Evolutionary conservation across 2,113 vertebrate genomes (phyloP), one percentile per base, ranked within the genome.

Genomic region (Takifugu bimaculatus): DNA sequence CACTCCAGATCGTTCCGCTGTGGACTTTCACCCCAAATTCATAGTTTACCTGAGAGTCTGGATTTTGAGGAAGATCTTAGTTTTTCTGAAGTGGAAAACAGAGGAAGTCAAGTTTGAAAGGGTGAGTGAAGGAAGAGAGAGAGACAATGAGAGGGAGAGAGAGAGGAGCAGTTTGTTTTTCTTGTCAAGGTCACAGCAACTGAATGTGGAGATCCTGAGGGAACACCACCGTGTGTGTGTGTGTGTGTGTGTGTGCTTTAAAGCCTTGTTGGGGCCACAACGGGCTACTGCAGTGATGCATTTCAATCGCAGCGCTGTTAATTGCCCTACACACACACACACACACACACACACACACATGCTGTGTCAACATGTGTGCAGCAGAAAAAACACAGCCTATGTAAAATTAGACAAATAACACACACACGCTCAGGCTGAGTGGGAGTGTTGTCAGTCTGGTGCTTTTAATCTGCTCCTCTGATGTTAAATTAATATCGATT

Each of bases 101-200:
- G 20, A 15, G 20, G 6, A 10, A 26, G 35, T 10, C 5, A 10
- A 5, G 9, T n/a, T 1, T 42, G 32, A 42, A 0, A n/a, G 5
- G 3, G 12, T 15, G 12, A 26, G 12, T 20, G 20, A 20, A 51
- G 32, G 26, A 0, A n/a, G 5, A 6, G 12, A 27, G 12, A 26
- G 7, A 45, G 12, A 45, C 44, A 45, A 13, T 54, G 20, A 69
- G 57, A 39, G 0, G 20, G 52, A 49, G 6, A 51, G 48, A 75
- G 32, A 57, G 28, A 59, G 54, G 28, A 60, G 55, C 45, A 65
- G 51, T 69, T 77, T 64, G 70, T 77, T 84, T 75, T 75, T 79
- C 78, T 81, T 45, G 65, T 79, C 82, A 84, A 84, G 82, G 82
- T 84, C 82, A 81, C 65, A 70, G 63, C 70, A 59, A 63, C 78